Conservation (phyloP, 2,113 vertebrate species). For the Mormyrus lacerda region DNA sequence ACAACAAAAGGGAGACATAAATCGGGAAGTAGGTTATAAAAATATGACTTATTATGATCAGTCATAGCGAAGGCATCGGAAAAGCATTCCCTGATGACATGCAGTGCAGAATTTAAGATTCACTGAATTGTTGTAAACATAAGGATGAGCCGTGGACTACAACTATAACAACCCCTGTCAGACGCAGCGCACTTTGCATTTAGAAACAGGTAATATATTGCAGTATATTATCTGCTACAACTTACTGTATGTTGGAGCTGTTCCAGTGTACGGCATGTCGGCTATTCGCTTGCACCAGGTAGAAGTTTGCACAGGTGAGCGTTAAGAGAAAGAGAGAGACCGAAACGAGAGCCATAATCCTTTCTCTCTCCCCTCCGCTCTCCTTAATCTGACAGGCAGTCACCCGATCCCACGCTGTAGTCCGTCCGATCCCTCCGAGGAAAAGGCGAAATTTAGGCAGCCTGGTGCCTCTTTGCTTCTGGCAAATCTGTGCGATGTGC, state of each 20-base stretch:
- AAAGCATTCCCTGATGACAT: background rate
- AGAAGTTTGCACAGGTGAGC: slow-evolving; percentile 62
- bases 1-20: background rate
- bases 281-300: slow-evolving; percentile 64
- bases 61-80: background rate
- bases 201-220: background rate
- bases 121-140: background rate
- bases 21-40: background rate
- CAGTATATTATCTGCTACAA: slow-evolving; percentile 16
- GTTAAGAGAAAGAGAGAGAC: slow-evolving; percentile 61
- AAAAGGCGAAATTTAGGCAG: background rate
- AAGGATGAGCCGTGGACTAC: background rate
- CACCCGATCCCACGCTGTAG: slow-evolving; percentile 9
- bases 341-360: slow-evolving; percentile 62
- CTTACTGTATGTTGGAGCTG: slow-evolving; percentile 93
- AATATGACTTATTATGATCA: background rate
- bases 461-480: background rate
- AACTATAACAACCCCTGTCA: background rate
- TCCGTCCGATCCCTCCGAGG: slow-evolving; percentile 16
- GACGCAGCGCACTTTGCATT: background rate
- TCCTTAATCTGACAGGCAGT: slow-evolving; percentile 4
- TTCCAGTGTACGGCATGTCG: slow-evolving; percentile 90
- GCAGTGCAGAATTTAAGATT: background rate
- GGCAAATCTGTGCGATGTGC: background rate
- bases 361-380: slow-evolving; percentile 29